phyloP scores from a whole-genome alignment of 2,888 invertebrate genomes.

The Trichopria drosophilae region DNA sequence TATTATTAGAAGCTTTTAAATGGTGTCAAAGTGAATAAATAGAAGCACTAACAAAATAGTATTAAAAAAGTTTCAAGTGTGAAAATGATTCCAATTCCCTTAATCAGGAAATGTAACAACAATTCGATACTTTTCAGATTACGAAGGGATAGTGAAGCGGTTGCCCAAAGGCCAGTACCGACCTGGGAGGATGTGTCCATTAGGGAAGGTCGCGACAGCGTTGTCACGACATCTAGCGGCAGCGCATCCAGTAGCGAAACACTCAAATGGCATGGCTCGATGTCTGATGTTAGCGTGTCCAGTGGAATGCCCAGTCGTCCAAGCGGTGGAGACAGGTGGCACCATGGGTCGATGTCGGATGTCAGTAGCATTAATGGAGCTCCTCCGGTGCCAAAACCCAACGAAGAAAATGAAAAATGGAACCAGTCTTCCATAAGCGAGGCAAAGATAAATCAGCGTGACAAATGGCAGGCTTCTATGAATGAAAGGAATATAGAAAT shows the following conservation, averaged over 20 bases:
- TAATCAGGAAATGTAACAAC: slow-evolving; percentile 26
- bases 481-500: slow-evolving; percentile 49
- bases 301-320: slow-evolving; percentile 49
- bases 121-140: slow-evolving; percentile 50
- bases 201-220: slow-evolving; percentile 65
- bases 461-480: slow-evolving; percentile 52
- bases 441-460: slow-evolving; percentile 60
- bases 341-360: slow-evolving; percentile 54
- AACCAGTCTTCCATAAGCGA: slow-evolving; percentile 70
- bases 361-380: slow-evolving; percentile 51
- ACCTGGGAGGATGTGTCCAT: slow-evolving; percentile 58
- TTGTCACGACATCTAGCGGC: slow-evolving; percentile 66
- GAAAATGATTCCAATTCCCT: background rate
- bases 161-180: slow-evolving; percentile 55
- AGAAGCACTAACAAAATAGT: slow-evolving; percentile 19
- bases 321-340: slow-evolving; percentile 44
- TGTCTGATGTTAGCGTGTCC: slow-evolving; percentile 62
- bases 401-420: slow-evolving; percentile 30
- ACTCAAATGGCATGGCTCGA: slow-evolving; percentile 73
- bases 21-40: slow-evolving; percentile 17
- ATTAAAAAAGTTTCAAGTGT: slow-evolving; percentile 23
- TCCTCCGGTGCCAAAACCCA: background rate
- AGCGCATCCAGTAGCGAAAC: slow-evolving; percentile 76
- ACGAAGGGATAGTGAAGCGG: slow-evolving; percentile 66
- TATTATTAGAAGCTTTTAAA: background rate